Base-by-base conservation (phyloP, 1,140 invertebrate genomes). In the Rhagoletis pomonella region DNA sequence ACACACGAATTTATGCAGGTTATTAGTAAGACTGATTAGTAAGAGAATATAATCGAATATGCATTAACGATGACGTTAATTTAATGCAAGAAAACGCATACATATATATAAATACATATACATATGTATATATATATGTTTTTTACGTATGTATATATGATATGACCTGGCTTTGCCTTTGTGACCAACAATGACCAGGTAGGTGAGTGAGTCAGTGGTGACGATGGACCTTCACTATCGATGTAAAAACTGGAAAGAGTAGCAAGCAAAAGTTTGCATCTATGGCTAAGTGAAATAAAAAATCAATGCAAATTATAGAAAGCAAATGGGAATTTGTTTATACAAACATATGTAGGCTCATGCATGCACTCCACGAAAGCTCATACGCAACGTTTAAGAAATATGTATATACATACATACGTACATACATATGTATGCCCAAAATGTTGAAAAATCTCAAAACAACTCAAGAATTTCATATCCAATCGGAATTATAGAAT, bases 161-260 rank as follows among this genome's bases (percentile, higher is more conserved):
- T 14, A 3, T 62, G 60, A 9, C 60, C 12, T 62, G 60, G 4
- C 60, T 62, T 62, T 62, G 60, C 12, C 12, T 73, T n/a, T 50
- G 42, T 47, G 47, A 55, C 73, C 42, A 9, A 77, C 44, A 50
- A 77, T 47, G n/a, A 77, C 19, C 73, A n/a, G 42, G 29, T 29
- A 29, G 29, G 42, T 19, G 4, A 81, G 47, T 81, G 47, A 81
- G 73, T 81, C 73, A 81, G 47, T 81, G 44, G 44, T 81, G 73
- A 29, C n/a, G 60, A 62, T 12, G n/a, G 19, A 19, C 73, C 14
- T 55, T 55, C 19, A 29, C n/a, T 47, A 47, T 19, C 3, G 73
- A 55, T 10, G 73, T 81, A 19, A 81, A 55, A 81, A 81, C 73
- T 81, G 73, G 17, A 81, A 81, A 81, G 55, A 81, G 55, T 81